phyloP scores from a whole-genome alignment of 1,140 invertebrate genomes.

The Musca domestica region DNA sequence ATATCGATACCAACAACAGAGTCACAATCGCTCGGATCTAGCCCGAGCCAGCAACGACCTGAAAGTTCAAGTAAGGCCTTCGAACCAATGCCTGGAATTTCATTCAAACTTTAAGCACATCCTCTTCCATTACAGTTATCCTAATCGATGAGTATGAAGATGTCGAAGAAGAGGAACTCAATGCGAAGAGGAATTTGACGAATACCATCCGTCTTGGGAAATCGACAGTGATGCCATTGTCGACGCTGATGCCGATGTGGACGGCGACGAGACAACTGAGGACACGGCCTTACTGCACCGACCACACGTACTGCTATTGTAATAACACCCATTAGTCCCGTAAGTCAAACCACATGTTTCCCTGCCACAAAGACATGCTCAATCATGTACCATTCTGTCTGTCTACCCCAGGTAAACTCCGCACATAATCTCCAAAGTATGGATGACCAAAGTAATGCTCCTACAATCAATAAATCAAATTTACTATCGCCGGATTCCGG shows the following conservation, averaged over 20 bases:
- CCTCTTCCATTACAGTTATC: slow-evolving; percentile 48
- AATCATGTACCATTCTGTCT: neutral
- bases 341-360: slow-evolving; percentile 28
- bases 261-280: slow-evolving; percentile 57
- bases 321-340: slow-evolving; percentile 55
- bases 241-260: slow-evolving; percentile 56
- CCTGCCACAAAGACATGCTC: neutral
- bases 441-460: slow-evolving; percentile 43
- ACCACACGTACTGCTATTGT: slow-evolving; percentile 54
- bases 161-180: slow-evolving; percentile 52
- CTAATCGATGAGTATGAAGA: slow-evolving; percentile 59
- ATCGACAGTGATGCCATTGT: slow-evolving; percentile 54
- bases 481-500: slow-evolving; percentile 45
- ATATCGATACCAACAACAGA: slow-evolving; percentile 61
- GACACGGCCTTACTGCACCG: slow-evolving; percentile 59
- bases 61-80: slow-evolving; percentile 56
- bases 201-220: slow-evolving; percentile 51
- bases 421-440: slow-evolving; percentile 52
- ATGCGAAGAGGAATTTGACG: slow-evolving; percentile 53
- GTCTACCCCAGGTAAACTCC: slow-evolving; percentile 43
- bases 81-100: neutral
- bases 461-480: slow-evolving; percentile 37
- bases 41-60: slow-evolving; percentile 51
- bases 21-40: slow-evolving; percentile 51
- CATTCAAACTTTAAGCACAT: neutral